Conservation (phyloP, 1,140 invertebrate genomes). For the Metaphire vulgaris region DNA sequence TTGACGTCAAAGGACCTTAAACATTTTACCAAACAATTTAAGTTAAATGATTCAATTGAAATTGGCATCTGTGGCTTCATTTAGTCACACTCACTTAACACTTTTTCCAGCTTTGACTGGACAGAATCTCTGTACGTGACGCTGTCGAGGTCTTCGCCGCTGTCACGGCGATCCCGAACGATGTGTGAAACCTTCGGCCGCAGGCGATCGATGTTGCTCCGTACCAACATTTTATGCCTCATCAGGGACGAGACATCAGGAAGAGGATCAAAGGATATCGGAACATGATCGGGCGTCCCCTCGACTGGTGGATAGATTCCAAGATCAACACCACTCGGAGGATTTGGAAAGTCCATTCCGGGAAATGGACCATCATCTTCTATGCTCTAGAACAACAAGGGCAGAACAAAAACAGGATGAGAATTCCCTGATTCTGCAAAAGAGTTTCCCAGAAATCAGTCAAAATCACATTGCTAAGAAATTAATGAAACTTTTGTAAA, state of each 20-base stretch:
- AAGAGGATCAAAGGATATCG: background rate
- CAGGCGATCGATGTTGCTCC: background rate
- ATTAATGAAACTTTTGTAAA: background rate
- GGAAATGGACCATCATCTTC: background rate
- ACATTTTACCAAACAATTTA: too few species aligned
- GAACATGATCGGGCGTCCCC: background rate
- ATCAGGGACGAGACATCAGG: background rate
- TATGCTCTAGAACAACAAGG: background rate
- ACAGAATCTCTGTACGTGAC: background rate
- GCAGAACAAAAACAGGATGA: too few species aligned
- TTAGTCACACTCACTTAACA: background rate
- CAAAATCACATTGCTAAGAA: too few species aligned
- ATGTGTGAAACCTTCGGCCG: background rate
- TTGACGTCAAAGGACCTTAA: too few species aligned
- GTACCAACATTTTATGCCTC: background rate
- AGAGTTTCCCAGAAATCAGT: too few species aligned
- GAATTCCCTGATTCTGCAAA: too few species aligned
- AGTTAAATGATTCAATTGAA: too few species aligned
- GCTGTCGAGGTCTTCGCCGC: background rate
- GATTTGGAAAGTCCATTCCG: background rate
- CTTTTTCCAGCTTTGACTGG: background rate
- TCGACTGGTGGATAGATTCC: background rate
- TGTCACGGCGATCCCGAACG: background rate
- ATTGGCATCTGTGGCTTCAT: too few species aligned
- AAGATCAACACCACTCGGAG: background rate